Conservation (phyloP, 1,140 invertebrate genomes). For the Psilanteris sp. region DNA sequence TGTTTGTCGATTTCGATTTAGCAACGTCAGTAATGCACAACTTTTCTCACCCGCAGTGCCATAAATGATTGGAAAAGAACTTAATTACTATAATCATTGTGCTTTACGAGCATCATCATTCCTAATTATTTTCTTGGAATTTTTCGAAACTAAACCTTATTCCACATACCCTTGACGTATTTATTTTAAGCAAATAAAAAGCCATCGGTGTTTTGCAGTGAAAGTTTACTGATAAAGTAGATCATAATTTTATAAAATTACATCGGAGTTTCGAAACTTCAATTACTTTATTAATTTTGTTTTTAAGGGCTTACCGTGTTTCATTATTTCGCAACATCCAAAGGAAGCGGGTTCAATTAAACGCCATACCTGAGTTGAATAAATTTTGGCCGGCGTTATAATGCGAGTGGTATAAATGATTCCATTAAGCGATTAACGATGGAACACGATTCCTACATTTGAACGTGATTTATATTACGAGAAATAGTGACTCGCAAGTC, state of each 20-base stretch:
- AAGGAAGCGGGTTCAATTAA: constrained; percentile 7
- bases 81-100: too few relatives aligned
- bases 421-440: constrained; percentile 41
- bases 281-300: constrained; percentile 6
- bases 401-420: constrained; percentile 21
- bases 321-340: constrained; percentile 4
- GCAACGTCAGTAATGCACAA: too few relatives aligned
- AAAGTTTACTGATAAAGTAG: too few relatives aligned
- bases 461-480: constrained; percentile 22
- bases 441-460: constrained; percentile 21
- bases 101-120: too few relatives aligned
- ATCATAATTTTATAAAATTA: constrained; percentile 8
- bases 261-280: not conserved
- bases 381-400: constrained; percentile 16
- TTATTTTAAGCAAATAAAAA: too few relatives aligned
- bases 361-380: constrained; percentile 6
- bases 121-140: too few relatives aligned
- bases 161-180: too few relatives aligned
- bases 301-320: constrained; percentile 1
- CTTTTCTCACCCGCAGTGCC: too few relatives aligned
- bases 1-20: too few relatives aligned
- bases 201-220: too few relatives aligned
- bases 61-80: too few relatives aligned
- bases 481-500: constrained; percentile 3
- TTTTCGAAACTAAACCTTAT: too few relatives aligned